Evolutionary conservation across 1,140 invertebrate genomes (phyloP).

Genomic region (Muscidifurax raptorellus): DNA sequence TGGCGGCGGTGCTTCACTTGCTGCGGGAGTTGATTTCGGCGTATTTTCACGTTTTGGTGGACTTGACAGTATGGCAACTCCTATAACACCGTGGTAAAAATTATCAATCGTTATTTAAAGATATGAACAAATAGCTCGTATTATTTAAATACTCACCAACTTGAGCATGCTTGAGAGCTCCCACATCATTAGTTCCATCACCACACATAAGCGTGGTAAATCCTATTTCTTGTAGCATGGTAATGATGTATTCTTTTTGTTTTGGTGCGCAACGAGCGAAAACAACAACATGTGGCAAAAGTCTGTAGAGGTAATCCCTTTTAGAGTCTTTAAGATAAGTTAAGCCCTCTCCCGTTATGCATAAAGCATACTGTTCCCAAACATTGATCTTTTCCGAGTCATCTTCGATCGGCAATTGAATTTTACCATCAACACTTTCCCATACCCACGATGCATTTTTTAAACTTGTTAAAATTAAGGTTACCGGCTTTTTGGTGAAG

Average conservation of each 20-base stretch:
- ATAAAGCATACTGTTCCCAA: conserved; percentile 88
- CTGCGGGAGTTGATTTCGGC: conserved; percentile 44
- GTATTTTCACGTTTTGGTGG: conserved; percentile 80
- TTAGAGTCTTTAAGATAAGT: conserved; percentile 82
- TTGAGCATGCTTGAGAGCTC: conserved; percentile 99
- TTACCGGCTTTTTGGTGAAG: conserved; percentile 86
- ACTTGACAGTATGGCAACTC: conserved; percentile 92
- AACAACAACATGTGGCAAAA: conserved; percentile 91
- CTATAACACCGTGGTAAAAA: conserved; percentile 71
- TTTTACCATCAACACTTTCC: conserved; percentile 88
- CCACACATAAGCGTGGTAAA: conserved; percentile 98
- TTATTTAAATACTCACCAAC: conserved; percentile 80
- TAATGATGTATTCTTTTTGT: conserved; percentile 97
- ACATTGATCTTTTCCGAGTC: conserved; percentile 75
- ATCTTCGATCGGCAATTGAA: conserved; percentile 77
- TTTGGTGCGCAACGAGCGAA: conserved; percentile 97
- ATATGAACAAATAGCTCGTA: neutral
- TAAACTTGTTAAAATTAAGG: conserved; percentile 83
- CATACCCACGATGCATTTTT: conserved; percentile 81
- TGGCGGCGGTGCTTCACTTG: conserved; percentile 49
- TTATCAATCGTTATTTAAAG: neutral
- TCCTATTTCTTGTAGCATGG: conserved; percentile 90
- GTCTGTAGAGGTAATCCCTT: conserved; percentile 79
- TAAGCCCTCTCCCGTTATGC: conserved; percentile 94
- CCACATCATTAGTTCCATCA: conserved; percentile 99